Evolutionary conservation across 2,797 vertebrate genomes (phyloP).

Genomic region (Myripristis murdjan): DNA sequence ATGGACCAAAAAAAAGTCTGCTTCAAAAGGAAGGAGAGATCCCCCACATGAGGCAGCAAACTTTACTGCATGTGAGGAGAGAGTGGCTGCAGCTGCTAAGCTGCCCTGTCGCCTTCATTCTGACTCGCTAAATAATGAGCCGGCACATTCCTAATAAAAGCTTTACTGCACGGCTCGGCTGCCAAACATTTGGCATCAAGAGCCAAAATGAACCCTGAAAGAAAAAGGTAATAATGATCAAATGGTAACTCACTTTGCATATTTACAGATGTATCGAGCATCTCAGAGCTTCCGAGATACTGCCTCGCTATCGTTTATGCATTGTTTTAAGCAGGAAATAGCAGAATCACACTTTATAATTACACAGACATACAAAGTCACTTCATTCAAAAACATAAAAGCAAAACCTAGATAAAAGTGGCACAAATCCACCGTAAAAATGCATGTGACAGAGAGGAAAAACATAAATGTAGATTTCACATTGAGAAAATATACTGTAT

Average conservation of each 20-base stretch:
- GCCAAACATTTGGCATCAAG: background rate
- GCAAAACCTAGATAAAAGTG: background rate
- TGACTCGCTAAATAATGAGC: slow-evolving; percentile 61
- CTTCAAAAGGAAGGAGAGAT: slow-evolving; percentile 84
- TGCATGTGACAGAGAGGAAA: background rate
- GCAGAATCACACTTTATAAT: background rate
- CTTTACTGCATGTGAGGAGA: slow-evolving; percentile 79
- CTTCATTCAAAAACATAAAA: background rate
- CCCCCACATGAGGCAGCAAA: slow-evolving; percentile 84
- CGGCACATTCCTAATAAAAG: slow-evolving; percentile 64
- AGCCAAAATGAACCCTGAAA: background rate
- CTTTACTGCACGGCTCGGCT: slow-evolving; percentile 22
- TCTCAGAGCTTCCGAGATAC: background rate
- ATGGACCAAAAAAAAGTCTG: slow-evolving; percentile 82
- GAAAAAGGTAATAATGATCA: slow-evolving; percentile 5
- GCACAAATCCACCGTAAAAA: background rate
- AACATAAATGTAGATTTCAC: too few relatives aligned
- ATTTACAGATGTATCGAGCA: background rate
- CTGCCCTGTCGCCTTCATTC: slow-evolving; percentile 8
- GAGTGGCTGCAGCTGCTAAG: slow-evolving; percentile 58
- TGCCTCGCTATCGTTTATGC: background rate
- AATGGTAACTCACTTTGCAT: slow-evolving; percentile 9
- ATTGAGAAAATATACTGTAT: too few relatives aligned
- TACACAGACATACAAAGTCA: too few relatives aligned
- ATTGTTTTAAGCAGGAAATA: background rate